phyloP scores from a whole-genome alignment of 2,888 invertebrate species.

The Xylota sylvarum region DNA sequence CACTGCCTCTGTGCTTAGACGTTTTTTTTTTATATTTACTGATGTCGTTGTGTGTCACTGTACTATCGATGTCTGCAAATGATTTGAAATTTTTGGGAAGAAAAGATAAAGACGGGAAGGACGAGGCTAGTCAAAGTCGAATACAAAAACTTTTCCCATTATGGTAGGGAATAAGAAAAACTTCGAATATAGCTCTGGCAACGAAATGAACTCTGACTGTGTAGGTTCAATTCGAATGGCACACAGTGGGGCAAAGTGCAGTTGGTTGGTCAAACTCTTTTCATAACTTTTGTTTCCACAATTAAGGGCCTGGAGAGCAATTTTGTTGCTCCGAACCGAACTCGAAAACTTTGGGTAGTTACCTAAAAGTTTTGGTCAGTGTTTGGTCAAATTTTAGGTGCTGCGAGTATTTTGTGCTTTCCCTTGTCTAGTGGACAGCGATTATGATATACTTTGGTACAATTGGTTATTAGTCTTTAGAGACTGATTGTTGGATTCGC shows the following conservation, averaged over 20 bases:
- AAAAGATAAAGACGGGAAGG: neutral
- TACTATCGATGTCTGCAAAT: constrained; percentile 60
- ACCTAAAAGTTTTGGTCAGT: neutral
- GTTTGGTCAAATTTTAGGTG: neutral
- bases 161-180: constrained; percentile 12
- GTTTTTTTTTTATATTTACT: constrained; percentile 31
- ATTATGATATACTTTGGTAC: neutral
- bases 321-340: constrained; percentile 1
- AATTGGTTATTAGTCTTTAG: neutral
- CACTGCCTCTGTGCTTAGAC: constrained; percentile 34
- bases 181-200: neutral
- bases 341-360: neutral
- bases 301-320: constrained; percentile 4
- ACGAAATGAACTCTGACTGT: constrained; percentile 24
- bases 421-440: neutral
- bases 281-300: neutral
- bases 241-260: constrained; percentile 21
- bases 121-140: constrained; percentile 10
- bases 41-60: constrained; percentile 8
- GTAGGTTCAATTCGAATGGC: neutral
- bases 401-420: neutral
- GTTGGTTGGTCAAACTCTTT: neutral
- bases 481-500: neutral
- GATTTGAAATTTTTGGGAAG: constrained; percentile 29
- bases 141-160: constrained; percentile 57